Evolutionary conservation across 2,888 invertebrate species (phyloP).

Genomic region (Tetramorium bicarinatum): DNA sequence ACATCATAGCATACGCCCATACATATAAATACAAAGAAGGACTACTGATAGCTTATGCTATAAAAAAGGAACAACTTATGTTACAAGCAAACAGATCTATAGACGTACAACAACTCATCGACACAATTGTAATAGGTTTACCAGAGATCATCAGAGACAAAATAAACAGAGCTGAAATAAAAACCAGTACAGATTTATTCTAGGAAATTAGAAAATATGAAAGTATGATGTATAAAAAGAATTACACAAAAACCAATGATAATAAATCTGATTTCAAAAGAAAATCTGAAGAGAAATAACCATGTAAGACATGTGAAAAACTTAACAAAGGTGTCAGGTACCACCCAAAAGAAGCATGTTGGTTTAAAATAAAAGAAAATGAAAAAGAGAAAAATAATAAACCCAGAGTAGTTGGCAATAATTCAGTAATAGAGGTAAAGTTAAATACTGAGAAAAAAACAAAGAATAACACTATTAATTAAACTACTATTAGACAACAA

Average conservation of each 20-base stretch:
- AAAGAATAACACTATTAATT: neutral
- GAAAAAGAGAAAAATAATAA: constrained; percentile 27
- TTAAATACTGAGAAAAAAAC: constrained; percentile 41
- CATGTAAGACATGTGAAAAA: constrained; percentile 46
- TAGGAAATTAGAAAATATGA: neutral
- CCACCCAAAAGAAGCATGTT: constrained; percentile 53
- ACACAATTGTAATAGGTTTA: no score
- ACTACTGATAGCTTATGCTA: no score
- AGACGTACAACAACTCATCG: no score
- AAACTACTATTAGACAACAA: constrained; percentile 58
- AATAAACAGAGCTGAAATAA: no score
- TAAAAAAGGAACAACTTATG: no score
- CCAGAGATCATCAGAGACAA: no score
- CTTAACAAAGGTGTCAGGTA: constrained; percentile 29
- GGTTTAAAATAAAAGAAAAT: constrained; percentile 56
- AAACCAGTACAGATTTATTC: no score
- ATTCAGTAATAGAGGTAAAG: constrained; percentile 66
- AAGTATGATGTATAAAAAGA: neutral
- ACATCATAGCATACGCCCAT: no score
- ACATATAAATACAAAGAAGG: no score
- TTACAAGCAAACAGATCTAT: no score
- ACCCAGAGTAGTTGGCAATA: constrained; percentile 55
- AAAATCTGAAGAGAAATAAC: constrained; percentile 19
- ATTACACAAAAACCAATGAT: no score
- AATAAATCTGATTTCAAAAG: neutral